These are phyloP conservation scores for Spodoptera frugiperda DNA, from an alignment of 1,140 invertebrate species.

Conservation along the genomic window DNA sequence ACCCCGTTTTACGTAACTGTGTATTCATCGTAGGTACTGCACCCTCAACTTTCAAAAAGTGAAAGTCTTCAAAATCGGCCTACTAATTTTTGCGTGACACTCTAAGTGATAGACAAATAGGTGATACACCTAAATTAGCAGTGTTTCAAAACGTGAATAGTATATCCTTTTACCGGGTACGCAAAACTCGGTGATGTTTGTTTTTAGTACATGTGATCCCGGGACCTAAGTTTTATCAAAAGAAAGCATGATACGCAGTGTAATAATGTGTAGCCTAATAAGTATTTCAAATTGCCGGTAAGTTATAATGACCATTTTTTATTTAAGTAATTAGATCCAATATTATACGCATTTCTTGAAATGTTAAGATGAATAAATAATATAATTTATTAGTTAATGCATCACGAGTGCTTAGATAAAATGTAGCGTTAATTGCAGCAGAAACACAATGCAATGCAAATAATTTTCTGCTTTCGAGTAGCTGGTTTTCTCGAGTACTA, in stretches of 20 bases:
- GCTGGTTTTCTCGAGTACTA: too few relatives aligned
- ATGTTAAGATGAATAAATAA: too few relatives aligned
- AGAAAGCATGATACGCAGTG: neutral
- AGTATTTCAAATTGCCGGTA: neutral
- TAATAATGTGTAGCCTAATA: neutral
- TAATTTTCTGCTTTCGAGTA: too few relatives aligned
- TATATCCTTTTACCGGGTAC: conserved; percentile 8
- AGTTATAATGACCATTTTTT: conserved; percentile 1
- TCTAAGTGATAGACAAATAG: conserved; percentile 28
- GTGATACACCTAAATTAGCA: conserved; percentile 7
- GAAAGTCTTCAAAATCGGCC: conserved; percentile 33
- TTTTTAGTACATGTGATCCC: neutral
- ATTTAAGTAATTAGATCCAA: neutral
- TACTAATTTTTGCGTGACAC: conserved; percentile 28
- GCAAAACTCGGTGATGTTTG: neutral
- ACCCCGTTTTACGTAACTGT: conserved; percentile 21
- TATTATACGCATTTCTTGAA: neutral
- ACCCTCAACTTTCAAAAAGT: conserved; percentile 30
- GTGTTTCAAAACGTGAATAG: neutral
- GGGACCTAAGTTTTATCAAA: neutral
- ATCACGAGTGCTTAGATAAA: too few relatives aligned
- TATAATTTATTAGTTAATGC: too few relatives aligned
- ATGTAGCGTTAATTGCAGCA: too few relatives aligned
- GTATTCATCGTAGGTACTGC: conserved; percentile 19
- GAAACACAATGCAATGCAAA: too few relatives aligned